Conservation (phyloP, 2,888 invertebrate genomes). For the Seladonia tumulorum region DNA sequence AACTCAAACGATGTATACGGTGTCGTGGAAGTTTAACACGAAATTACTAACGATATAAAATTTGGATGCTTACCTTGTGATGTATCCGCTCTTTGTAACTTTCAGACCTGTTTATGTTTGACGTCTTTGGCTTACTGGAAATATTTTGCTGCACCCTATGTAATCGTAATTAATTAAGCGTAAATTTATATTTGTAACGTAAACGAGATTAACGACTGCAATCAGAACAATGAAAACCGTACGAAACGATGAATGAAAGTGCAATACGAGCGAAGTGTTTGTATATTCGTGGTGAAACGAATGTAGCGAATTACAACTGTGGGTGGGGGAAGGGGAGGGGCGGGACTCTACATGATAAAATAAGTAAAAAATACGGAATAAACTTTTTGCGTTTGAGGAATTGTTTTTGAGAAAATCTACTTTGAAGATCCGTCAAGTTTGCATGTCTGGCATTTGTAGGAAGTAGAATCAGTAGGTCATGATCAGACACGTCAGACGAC, state of each 20-base stretch:
- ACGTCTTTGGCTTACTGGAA: slow-evolving; percentile 84
- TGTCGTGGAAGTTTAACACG: neutral
- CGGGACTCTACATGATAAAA: too few species aligned
- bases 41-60: neutral
- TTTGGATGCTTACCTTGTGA: slow-evolving; percentile 82
- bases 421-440: too few species aligned
- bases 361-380: too few species aligned
- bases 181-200: slow-evolving; percentile 68
- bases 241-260: neutral
- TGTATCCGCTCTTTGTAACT: slow-evolving; percentile 90
- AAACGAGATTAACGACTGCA: slow-evolving; percentile 33
- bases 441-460: too few species aligned
- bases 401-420: too few species aligned
- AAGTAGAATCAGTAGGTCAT: too few species aligned
- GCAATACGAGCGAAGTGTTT: neutral
- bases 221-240: slow-evolving; percentile 16
- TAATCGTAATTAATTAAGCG: slow-evolving; percentile 67
- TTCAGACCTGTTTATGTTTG: slow-evolving; percentile 88
- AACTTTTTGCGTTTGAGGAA: too few species aligned
- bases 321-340: too few species aligned
- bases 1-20: neutral
- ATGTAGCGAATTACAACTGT: too few species aligned
- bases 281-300: neutral
- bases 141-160: slow-evolving; percentile 83
- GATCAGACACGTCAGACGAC: too few species aligned